Percentiles rank a stretch among this genome's conserved stretches.
These are phyloP conservation scores for Casuarius casuarius DNA, from an alignment of 2,113 vertebrate species.

Conservation along the genomic window DNA sequence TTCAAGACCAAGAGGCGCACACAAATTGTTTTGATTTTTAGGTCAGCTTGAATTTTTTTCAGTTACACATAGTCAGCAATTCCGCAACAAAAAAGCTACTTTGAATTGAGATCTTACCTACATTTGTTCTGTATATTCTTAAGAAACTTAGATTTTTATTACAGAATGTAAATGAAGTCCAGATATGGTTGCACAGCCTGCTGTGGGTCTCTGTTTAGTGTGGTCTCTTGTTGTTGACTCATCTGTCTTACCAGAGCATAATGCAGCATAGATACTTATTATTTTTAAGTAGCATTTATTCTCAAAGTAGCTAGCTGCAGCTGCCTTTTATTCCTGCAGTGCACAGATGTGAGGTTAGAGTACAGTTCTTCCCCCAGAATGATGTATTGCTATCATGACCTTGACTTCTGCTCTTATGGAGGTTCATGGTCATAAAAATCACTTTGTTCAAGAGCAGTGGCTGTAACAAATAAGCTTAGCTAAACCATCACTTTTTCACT, in stretches of 20 bases:
- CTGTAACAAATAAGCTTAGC: slow-evolving; percentile 79
- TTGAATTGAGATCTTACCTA: not conserved
- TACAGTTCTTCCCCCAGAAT: slow-evolving; percentile 6
- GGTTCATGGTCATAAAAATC: slow-evolving; percentile 58
- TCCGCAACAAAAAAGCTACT: not conserved
- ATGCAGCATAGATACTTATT: not conserved
- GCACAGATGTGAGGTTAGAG: slow-evolving; percentile 27
- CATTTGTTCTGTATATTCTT: not conserved
- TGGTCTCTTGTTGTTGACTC: slow-evolving; percentile 2
- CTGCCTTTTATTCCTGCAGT: not conserved
- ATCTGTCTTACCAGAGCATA: not conserved
- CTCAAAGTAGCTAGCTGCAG: not conserved
- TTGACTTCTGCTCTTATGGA: slow-evolving; percentile 6
- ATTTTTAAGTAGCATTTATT: not conserved
- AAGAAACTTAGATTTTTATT: not conserved
- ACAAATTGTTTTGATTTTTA: not conserved
- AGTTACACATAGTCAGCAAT: not conserved
- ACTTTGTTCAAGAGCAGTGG: slow-evolving; percentile 78
- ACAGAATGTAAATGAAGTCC: not conserved
- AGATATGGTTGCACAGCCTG: not conserved
- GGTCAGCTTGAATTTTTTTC: not conserved
- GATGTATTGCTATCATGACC: slow-evolving; percentile 34
- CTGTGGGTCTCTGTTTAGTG: not conserved
- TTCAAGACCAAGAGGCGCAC: not conserved
- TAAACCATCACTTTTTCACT: slow-evolving; percentile 70